phyloP scores from a whole-genome alignment of 2,797 vertebrate species.

The Alectoris magna region DNA sequence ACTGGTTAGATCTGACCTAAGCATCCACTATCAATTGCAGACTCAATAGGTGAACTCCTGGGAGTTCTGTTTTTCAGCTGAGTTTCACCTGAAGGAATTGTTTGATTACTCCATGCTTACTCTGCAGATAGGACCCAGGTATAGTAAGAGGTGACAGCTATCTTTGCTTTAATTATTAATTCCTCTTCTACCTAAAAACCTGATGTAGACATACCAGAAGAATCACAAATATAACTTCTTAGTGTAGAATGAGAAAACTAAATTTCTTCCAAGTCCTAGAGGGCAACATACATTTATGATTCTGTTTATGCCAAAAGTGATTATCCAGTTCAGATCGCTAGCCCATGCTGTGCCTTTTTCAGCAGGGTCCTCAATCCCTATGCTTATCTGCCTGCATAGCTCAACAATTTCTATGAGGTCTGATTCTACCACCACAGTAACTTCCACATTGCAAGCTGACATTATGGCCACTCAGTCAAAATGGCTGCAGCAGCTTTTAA shows the following conservation, averaged over 20 bases:
- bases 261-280: background rate
- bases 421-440: background rate
- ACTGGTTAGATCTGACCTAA: background rate
- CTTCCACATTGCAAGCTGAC: background rate
- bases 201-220: background rate
- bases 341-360: background rate
- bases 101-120: background rate
- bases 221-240: background rate
- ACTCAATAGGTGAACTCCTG: background rate
- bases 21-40: background rate
- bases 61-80: background rate
- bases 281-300: background rate
- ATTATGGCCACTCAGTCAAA: background rate
- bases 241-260: background rate
- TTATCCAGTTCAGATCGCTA: background rate
- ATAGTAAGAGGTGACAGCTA: fast-evolving
- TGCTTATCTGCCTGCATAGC: background rate
- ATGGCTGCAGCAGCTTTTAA: background rate
- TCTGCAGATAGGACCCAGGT: background rate
- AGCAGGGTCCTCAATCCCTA: background rate
- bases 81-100: background rate
- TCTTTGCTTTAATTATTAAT: background rate
- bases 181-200: background rate
- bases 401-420: background rate
- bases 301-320: background rate